Conservation (phyloP, 1,140 invertebrate genomes). For the Ceratina australensis region DNA sequence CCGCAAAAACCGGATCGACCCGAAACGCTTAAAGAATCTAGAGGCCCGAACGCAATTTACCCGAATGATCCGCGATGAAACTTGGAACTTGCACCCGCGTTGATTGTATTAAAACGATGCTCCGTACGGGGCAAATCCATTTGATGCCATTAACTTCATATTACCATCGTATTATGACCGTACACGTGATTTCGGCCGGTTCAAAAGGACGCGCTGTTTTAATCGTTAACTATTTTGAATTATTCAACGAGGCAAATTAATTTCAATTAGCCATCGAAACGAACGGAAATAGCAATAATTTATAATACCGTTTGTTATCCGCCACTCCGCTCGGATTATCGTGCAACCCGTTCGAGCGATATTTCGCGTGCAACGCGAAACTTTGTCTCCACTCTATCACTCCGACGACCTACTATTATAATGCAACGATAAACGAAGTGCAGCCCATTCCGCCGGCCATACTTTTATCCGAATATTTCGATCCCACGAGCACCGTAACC, state of each 20-base stretch:
- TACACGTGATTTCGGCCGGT: neutral
- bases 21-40: neutral
- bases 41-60: neutral
- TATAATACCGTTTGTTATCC: neutral
- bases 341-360: neutral
- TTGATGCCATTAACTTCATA: neutral
- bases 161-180: no score
- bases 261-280: constrained; percentile 12
- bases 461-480: neutral
- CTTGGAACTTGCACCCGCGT: neutral
- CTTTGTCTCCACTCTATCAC: neutral
- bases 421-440: neutral
- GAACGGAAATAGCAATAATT: neutral
- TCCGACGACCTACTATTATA: neutral
- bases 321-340: no score
- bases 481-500: neutral
- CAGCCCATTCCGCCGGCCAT: neutral
- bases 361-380: neutral
- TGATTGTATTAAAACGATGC: neutral
- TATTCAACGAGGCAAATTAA: constrained; percentile 32
- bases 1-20: no score
- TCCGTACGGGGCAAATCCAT: neutral
- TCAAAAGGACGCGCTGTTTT: constrained; percentile 12
- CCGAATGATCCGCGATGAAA: neutral
- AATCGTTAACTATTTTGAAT: constrained; percentile 26